Conservation (phyloP, 2,888 invertebrate species). For the Euclidia mi region DNA sequence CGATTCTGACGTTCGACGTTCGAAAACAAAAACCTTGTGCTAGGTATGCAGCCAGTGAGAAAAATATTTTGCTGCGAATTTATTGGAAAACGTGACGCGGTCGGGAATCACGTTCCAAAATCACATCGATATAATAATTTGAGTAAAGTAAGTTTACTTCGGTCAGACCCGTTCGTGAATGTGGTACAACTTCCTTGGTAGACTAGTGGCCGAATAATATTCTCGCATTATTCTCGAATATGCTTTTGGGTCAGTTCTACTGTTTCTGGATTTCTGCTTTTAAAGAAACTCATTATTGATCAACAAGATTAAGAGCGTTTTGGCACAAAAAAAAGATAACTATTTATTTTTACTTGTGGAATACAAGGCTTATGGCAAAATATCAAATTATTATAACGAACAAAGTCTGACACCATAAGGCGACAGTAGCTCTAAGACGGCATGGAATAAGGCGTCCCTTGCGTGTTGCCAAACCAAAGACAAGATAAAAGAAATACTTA, state of each 20-base stretch:
- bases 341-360: too few species aligned
- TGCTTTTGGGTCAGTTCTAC: neutral
- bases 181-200: constrained; percentile 4
- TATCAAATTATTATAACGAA: too few species aligned
- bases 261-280: too few species aligned
- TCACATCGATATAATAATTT: constrained; percentile 28
- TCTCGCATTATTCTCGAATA: neutral
- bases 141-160: constrained; percentile 10
- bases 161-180: constrained; percentile 3
- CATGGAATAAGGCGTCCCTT: too few species aligned
- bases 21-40: constrained; percentile 34
- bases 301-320: too few species aligned
- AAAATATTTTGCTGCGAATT: constrained; percentile 31
- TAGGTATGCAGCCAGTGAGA: constrained; percentile 13
- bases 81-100: constrained; percentile 50
- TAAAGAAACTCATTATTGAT: too few species aligned
- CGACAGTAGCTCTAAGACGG: too few species aligned
- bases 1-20: constrained; percentile 13
- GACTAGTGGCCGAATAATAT: neutral
- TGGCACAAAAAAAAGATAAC: too few species aligned
- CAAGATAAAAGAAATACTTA: too few species aligned
- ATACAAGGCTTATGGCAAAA: too few species aligned
- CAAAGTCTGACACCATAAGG: too few species aligned
- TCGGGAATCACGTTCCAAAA: constrained; percentile 35
- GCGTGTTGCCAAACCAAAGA: too few species aligned